These are phyloP conservation scores for Hartigia nigra DNA, from an alignment of 2,888 invertebrate species.

Conservation along the genomic window DNA sequence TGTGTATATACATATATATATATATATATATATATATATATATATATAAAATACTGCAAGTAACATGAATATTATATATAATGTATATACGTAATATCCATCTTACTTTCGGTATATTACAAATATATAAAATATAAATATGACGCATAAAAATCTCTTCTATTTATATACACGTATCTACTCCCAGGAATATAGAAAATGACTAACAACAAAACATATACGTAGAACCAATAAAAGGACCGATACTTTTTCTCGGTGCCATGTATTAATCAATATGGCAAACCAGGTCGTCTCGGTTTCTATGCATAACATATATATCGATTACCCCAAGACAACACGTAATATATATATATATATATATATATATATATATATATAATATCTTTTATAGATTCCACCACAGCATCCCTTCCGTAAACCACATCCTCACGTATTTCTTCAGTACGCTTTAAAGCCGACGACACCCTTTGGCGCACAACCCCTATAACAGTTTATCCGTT, in stretches of 20 bases:
- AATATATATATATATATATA: constrained; percentile 3
- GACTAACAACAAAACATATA: neutral
- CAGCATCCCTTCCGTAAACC: constrained; percentile 21
- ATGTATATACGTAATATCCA: neutral
- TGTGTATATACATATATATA: neutral
- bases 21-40: no score
- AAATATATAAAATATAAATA: neutral
- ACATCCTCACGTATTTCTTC: constrained; percentile 7
- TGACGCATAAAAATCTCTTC: neutral
- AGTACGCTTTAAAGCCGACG: neutral
- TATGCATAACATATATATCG: neutral
- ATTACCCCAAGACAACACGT: neutral
- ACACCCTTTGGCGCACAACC: neutral
- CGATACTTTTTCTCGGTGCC: neutral
- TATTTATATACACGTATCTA: neutral
- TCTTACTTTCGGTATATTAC: neutral
- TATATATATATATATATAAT: constrained; percentile 11
- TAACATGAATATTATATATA: neutral
- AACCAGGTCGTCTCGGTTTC: neutral
- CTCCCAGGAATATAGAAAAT: neutral
- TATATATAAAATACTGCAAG: neutral
- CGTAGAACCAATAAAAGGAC: neutral
- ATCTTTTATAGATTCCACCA: constrained; percentile 15
- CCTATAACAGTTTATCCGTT: neutral
- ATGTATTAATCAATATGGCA: neutral